Percentiles rank a stretch among this genome's conserved stretches.
phyloP scores from a whole-genome alignment of 2,113 vertebrate species.

The Myrmophylax atrothorax region DNA sequence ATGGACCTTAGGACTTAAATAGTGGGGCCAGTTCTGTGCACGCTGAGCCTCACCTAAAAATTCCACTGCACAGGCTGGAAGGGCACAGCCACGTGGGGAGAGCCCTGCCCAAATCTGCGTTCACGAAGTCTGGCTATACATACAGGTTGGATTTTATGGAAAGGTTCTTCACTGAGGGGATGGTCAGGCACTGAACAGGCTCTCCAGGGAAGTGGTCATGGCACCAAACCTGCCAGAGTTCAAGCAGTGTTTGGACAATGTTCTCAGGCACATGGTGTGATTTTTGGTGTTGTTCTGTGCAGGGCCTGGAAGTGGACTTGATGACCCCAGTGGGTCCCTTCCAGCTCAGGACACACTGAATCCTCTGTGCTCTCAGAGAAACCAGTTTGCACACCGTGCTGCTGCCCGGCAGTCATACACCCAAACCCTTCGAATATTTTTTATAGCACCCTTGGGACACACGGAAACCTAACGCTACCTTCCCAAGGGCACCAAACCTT shows the following conservation, averaged over 20 bases:
- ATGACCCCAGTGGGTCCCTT: neutral
- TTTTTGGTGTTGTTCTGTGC: neutral
- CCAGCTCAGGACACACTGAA: neutral
- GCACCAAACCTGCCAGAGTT: too few species aligned
- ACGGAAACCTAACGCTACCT: rapidly evolving
- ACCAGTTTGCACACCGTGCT: neutral
- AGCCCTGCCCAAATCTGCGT: too few species aligned
- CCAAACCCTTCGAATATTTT: neutral
- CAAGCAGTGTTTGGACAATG: neutral
- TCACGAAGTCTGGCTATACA: too few species aligned
- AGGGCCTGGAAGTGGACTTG: neutral
- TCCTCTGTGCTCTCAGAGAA: neutral
- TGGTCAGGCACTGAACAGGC: neutral
- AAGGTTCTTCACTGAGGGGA: neutral
- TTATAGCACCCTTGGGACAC: neutral
- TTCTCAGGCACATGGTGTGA: rapidly evolving
- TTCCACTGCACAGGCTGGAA: too few species aligned
- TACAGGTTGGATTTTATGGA: neutral
- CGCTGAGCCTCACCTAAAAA: too few species aligned
- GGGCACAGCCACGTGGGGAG: too few species aligned
- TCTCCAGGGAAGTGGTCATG: neutral
- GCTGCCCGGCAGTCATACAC: neutral
- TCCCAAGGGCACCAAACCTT: rapidly evolving
- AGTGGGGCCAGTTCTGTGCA: too few species aligned
- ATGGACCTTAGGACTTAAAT: too few species aligned